Base-by-base conservation (phyloP, 2,797 vertebrate species). In the Sebastolobus alascanus region DNA sequence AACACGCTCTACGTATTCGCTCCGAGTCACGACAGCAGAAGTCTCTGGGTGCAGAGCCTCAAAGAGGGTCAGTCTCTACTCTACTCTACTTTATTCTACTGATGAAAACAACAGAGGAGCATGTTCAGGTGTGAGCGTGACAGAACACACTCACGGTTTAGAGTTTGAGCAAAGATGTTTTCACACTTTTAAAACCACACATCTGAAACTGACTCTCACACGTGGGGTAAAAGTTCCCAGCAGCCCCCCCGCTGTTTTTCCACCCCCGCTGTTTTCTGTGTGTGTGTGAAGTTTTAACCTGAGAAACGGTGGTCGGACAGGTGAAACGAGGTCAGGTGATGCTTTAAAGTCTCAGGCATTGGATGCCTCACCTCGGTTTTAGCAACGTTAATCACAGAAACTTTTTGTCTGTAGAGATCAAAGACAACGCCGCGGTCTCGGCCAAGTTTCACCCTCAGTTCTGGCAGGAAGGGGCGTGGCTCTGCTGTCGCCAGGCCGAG, bases 361-460 rank as follows among this genome's bases (percentile, higher is more conserved):
- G 5, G 31, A 31, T 31, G 5, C 31, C 3, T 31, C 31, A 31
- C 31, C 31, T 31, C 5, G 31, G 31, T 2, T 38, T 38, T 14
- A 14, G n/a, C 12, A 12, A 56, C 5, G 31, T 3, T 5, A 31
- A 59, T 60, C 29, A 60, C 58, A 61, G 11, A 12, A 35, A 35
- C 3, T 10, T 27, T 63, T 1, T 54, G 13, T 73, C 4, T 92
- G 20, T 79, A 99, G 98, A 97, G 94, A 98, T 99, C 91, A 97
- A 94, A 91, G 94, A 96, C 83, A 99, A 99, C 89, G 79, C 90
- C 1, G 89, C 92, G 61, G 95, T 98, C 73, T 85, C 95, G 91
- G 79, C 96, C 16, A 99, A 99, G 94, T 99, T 97, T 70, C 98
- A 99, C 84, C 97, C 98, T 65, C 97, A 97, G 90, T 97, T 99